Conservation (phyloP, 2,113 vertebrate species). For the Chionis minor region DNA sequence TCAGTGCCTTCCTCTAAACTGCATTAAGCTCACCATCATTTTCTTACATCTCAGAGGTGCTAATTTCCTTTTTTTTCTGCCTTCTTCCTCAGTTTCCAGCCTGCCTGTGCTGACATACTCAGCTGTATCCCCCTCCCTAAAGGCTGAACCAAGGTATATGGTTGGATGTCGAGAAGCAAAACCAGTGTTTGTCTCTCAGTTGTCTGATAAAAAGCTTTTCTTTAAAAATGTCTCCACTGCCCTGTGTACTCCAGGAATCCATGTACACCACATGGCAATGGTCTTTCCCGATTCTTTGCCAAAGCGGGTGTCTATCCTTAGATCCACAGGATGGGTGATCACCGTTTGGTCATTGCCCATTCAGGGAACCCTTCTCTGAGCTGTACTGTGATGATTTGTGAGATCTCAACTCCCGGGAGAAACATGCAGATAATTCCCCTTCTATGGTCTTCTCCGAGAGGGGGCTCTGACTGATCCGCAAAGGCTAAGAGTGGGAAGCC, state of each 20-base stretch:
- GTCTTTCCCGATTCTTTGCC: neutral
- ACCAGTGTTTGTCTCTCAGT: neutral
- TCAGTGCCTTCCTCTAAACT: neutral
- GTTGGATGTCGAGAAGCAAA: neutral
- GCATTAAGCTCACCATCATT: neutral
- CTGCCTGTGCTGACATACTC: neutral
- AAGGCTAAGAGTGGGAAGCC: neutral
- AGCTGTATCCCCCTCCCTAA: neutral
- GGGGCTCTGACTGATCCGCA: neutral
- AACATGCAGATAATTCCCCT: neutral
- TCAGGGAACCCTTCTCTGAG: neutral
- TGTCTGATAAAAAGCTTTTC: neutral
- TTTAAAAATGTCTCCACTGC: neutral
- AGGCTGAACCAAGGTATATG: fast-evolving
- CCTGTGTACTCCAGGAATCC: neutral
- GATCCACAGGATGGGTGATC: too few species aligned
- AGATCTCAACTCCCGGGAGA: neutral
- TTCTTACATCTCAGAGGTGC: neutral
- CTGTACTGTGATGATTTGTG: neutral
- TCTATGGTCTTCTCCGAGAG: neutral
- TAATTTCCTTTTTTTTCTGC: neutral
- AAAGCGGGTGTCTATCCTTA: neutral
- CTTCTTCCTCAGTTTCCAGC: neutral
- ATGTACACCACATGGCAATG: fast-evolving
- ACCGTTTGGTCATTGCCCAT: fast-evolving